Conservation (phyloP, 2,888 invertebrate genomes). For the Pinctada fucata region DNA sequence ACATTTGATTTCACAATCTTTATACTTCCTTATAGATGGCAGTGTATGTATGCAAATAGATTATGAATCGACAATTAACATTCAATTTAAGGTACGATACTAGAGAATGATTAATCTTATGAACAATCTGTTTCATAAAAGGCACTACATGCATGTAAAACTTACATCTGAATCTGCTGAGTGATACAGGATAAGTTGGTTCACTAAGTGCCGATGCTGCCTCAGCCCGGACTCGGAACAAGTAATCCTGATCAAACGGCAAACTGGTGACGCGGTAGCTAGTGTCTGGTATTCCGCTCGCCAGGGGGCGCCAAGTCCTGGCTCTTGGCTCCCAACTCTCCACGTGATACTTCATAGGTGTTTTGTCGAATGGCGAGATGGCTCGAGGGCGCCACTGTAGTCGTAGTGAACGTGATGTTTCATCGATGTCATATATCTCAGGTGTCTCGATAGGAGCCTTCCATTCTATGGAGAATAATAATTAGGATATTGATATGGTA, state of each 20-base stretch:
- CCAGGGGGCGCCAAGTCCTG: slow-evolving; percentile 64
- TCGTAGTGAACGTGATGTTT: slow-evolving; percentile 56
- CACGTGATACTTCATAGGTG: slow-evolving; percentile 60
- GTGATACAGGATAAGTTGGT: slow-evolving; percentile 89
- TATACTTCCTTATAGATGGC: too few relatives aligned
- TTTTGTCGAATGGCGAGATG: slow-evolving; percentile 51
- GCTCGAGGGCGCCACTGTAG: slow-evolving; percentile 63
- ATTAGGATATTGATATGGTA: background rate
- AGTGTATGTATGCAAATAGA: too few relatives aligned
- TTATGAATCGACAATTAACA: too few relatives aligned
- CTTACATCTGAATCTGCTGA: slow-evolving; percentile 61
- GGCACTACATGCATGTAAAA: slow-evolving; percentile 1
- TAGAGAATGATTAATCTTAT: too few relatives aligned
- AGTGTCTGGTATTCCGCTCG: slow-evolving; percentile 64
- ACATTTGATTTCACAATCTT: too few relatives aligned
- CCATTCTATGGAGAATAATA: slow-evolving; percentile 47
- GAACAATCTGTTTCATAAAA: too few relatives aligned
- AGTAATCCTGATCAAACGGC: slow-evolving; percentile 95
- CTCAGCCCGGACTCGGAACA: slow-evolving; percentile 95
- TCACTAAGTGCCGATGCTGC: slow-evolving; percentile 97
- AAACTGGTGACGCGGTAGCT: slow-evolving; percentile 78
- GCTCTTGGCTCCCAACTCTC: slow-evolving; percentile 64
- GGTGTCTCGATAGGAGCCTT: slow-evolving; percentile 65
- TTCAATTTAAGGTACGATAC: too few relatives aligned
- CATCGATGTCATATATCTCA: slow-evolving; percentile 66